A percentile compares a stretch with the other conserved stretches of the same genome.
These are phyloP conservation scores for Halcyon chelicuti DNA, from an alignment of 2,797 vertebrate genomes.

Conservation along the genomic window DNA sequence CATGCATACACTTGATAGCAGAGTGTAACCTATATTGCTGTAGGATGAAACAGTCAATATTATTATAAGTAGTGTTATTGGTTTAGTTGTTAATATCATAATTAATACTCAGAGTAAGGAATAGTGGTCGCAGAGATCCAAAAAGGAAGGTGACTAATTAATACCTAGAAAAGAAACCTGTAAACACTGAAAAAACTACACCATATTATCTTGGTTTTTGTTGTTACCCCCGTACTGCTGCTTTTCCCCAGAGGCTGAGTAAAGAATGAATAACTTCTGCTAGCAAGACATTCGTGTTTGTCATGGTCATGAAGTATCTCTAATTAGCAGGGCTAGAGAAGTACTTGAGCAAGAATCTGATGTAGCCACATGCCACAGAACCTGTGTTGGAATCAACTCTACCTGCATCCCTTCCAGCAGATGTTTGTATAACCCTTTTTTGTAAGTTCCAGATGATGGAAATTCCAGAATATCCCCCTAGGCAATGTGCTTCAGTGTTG, in stretches of 20 bases:
- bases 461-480: background rate
- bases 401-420: background rate
- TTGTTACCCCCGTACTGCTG: background rate
- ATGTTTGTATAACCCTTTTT: background rate
- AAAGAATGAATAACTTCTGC: background rate
- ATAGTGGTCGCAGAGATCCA: background rate
- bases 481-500: background rate
- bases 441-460: conserved; percentile 1
- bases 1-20: background rate
- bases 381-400: background rate
- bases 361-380: background rate
- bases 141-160: background rate
- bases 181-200: background rate
- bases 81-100: background rate
- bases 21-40: background rate
- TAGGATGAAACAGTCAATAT: background rate
- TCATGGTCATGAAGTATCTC: background rate
- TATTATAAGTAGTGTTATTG: background rate
- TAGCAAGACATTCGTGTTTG: background rate
- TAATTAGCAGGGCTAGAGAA: background rate
- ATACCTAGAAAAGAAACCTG: background rate
- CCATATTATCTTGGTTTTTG: background rate
- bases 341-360: background rate
- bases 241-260: background rate
- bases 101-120: background rate